These are phyloP conservation scores for Mesembrinibis cayennensis DNA, from an alignment of 2,113 vertebrate species.

Conservation along the genomic window DNA sequence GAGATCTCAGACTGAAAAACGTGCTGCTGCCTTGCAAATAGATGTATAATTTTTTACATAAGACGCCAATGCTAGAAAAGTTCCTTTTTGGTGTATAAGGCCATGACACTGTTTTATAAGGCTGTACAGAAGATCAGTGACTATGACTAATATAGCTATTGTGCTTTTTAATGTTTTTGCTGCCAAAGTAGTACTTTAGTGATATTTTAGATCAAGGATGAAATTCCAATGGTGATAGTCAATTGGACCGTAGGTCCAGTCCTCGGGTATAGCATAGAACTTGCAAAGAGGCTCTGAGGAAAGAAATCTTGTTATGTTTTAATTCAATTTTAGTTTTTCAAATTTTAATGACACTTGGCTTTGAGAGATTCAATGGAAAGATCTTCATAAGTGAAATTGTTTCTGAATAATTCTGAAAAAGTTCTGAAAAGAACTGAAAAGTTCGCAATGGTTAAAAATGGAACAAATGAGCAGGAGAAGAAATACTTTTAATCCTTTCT, in stretches of 20 bases:
- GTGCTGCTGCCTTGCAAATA: not conserved
- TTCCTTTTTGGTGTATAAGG: not conserved
- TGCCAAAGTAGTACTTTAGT: not conserved
- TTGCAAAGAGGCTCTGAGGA: not conserved
- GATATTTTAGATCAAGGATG: not conserved
- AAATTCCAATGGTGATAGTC: not conserved
- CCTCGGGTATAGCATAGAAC: not conserved
- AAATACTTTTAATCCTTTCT: not conserved
- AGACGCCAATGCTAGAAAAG: not conserved
- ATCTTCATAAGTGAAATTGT: not conserved
- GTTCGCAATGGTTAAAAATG: not conserved
- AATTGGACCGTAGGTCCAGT: not conserved
- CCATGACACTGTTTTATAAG: not conserved
- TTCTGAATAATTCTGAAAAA: not conserved
- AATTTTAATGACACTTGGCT: not conserved
- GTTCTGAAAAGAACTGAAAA: not conserved
- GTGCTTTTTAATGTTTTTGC: not conserved
- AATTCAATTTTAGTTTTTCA: not conserved
- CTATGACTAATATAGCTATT: not conserved
- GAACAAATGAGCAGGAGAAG: not conserved
- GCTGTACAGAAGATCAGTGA: not conserved
- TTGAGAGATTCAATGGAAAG: not conserved
- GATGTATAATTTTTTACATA: not conserved
- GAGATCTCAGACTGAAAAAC: not conserved
- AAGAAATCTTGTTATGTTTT: not conserved